Conservation (phyloP, 2,797 vertebrate genomes). For the Etheostoma perlongum region DNA sequence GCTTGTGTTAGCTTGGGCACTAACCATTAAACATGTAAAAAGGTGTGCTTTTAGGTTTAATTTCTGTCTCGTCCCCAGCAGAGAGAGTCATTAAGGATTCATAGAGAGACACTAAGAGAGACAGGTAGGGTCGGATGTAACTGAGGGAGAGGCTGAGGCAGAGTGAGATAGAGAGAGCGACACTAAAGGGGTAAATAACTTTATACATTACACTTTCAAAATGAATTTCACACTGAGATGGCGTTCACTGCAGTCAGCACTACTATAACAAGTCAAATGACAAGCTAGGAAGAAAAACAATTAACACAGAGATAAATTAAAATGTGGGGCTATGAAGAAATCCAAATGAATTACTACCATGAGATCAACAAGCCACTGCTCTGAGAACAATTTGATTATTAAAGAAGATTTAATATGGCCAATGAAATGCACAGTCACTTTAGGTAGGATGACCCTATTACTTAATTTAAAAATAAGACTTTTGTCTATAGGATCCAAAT, state of each 20-base stretch:
- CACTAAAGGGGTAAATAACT: conserved; percentile 28
- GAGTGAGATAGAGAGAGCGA: neutral
- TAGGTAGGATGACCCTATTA: neutral
- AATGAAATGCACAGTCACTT: neutral
- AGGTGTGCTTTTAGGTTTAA: conserved; percentile 19
- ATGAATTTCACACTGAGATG: conserved; percentile 58
- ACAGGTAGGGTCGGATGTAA: neutral
- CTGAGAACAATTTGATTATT: neutral
- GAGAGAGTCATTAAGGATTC: conserved; percentile 54
- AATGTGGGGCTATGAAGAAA: neutral
- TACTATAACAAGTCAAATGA: neutral
- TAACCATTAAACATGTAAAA: conserved; percentile 56
- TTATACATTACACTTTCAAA: conserved; percentile 41
- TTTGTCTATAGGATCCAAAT: too few species aligned
- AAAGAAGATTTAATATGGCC: neutral
- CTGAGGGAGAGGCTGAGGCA: conserved; percentile 1
- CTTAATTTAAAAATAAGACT: neutral
- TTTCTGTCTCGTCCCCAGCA: conserved; percentile 6
- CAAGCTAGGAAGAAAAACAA: neutral
- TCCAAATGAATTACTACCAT: neutral
- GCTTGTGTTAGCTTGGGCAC: neutral
- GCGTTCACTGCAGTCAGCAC: conserved; percentile 29
- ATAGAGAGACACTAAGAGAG: conserved; percentile 18
- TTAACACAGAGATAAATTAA: conserved; percentile 1
- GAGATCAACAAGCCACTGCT: neutral